phyloP scores from a whole-genome alignment of 2,113 vertebrate species.

The Rallus limicola region DNA sequence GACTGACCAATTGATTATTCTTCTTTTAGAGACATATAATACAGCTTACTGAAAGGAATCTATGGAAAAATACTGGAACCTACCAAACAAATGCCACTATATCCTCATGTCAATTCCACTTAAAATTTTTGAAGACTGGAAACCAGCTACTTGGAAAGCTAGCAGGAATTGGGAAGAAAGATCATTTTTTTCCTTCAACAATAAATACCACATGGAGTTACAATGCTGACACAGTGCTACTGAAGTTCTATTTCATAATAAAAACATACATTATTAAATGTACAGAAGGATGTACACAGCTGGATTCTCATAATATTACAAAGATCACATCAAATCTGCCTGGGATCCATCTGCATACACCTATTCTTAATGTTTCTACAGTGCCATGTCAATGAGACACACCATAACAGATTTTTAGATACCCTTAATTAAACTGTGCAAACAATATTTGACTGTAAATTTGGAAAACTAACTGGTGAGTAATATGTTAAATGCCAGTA shows the following conservation, averaged over 20 bases:
- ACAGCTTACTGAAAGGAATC: not conserved
- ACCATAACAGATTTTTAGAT: not conserved
- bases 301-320: not conserved
- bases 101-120: not conserved
- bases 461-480: not conserved
- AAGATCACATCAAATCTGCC: not conserved
- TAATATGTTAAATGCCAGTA: constrained; percentile 45
- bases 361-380: not conserved
- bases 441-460: not conserved
- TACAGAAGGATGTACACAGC: not conserved
- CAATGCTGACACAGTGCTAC: not conserved
- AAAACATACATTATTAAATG: not conserved
- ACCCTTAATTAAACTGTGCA: not conserved
- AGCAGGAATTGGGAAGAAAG: not conserved
- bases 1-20: not conserved
- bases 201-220: not conserved
- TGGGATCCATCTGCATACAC: not conserved
- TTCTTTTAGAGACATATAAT: not conserved
- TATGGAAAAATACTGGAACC: not conserved
- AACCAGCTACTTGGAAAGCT: not conserved
- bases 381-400: not conserved
- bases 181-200: not conserved
- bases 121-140: not conserved
- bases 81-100: not conserved
- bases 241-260: not conserved